Conservation (phyloP, 2,113 vertebrate genomes). For the Euleptes europaea region DNA sequence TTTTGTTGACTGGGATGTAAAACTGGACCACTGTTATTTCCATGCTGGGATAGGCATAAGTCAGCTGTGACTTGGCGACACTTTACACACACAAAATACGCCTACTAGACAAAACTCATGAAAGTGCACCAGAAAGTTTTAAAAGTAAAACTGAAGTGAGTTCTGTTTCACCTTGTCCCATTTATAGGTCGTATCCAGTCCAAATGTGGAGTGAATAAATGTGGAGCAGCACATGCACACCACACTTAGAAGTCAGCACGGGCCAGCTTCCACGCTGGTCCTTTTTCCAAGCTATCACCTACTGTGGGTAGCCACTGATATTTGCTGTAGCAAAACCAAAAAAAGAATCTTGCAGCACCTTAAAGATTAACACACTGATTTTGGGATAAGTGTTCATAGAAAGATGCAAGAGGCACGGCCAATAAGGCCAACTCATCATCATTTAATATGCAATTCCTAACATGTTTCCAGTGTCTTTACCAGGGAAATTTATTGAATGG, state of each 20-base stretch:
- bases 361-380: not conserved
- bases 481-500: too few relatives aligned
- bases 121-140: not conserved
- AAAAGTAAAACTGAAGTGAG: not conserved
- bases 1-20: not conserved
- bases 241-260: not conserved
- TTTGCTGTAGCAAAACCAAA: not conserved
- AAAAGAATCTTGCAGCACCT: not conserved
- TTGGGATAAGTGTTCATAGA: not conserved
- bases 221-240: not conserved
- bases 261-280: not conserved
- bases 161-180: not conserved
- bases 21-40: not conserved
- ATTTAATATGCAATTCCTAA: too few relatives aligned
- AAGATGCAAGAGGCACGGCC: not conserved
- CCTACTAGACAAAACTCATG: not conserved
- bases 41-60: too few relatives aligned
- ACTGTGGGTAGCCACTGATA: not conserved
- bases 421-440: too few relatives aligned
- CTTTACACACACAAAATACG: slow-evolving; percentile 3
- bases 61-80: too few relatives aligned
- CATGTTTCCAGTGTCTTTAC: too few relatives aligned
- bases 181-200: not conserved
- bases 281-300: not conserved
- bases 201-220: not conserved